Base-by-base conservation (phyloP, 2,113 vertebrate species). In the Cepphus grylle region DNA sequence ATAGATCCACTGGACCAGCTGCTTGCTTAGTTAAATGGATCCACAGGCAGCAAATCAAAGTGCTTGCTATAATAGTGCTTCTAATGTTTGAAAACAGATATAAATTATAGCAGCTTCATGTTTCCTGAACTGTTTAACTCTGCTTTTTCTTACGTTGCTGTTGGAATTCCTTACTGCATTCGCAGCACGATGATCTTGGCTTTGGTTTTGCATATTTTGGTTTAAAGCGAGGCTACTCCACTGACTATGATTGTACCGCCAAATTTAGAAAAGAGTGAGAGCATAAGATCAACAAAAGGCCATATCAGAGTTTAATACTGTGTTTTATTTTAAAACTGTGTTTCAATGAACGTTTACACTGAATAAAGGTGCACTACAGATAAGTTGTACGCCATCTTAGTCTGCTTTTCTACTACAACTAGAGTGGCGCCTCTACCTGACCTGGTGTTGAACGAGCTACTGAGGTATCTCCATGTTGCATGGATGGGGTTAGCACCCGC, bases 51-150 rank as follows among this genome's bases (percentile, higher is more conserved):
- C 21, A 81, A 78, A 83, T 59, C 66, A 82, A 87, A 71, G 26
- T 1, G 2, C 3, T 52, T 38, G 4, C 50, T 58, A 5, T 66
- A 85, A 65, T 21, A 55, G 11, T 34, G 7, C 21, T 82, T 86
- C 93, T 96, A 91, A 84, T 96, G 32, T 56, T 95, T 76, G 45
- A 59, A 83, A 94, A 43, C 42, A 96, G 81, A 38, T 47, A 26
- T 40, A 52, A 15, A 18, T 88, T 78, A 47, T 49, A 71, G 40
- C 63, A 72, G 61, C 71, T 59, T 94, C 42, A 82, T 87, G 95
- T 92, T 94, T 81, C 80, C 78, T 69, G 70, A 63, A 56, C 79
- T 86, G 17, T 88, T 97, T 95, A 95, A 95, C 59, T 92, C 84
- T n/a, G 32, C 34, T 71, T 92, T 40, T 79, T 88, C 73, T 86